A percentile compares a stretch with the other conserved stretches of the same genome.
phyloP scores from a whole-genome alignment of 2,888 invertebrate genomes.

The Hirtodrosophila alboralis region DNA sequence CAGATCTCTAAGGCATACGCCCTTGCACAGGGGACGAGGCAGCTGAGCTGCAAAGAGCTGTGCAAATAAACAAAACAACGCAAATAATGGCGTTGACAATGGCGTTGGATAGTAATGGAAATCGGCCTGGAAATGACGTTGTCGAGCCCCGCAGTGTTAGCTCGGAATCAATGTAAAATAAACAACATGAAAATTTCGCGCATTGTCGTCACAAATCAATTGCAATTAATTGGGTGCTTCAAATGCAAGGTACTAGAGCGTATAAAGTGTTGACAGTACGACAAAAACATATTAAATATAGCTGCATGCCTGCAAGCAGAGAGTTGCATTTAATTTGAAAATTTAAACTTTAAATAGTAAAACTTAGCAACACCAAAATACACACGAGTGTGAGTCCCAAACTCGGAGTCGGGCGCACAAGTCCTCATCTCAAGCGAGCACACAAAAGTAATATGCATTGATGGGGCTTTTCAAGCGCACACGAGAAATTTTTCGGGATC shows the following conservation, averaged over 20 bases:
- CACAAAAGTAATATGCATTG: no score
- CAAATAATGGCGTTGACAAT: conserved; percentile 25
- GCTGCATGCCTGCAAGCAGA: no score
- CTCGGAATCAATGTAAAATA: conserved; percentile 33
- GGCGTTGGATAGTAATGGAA: conserved; percentile 9
- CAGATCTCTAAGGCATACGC: conserved; percentile 18
- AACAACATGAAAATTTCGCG: conserved; percentile 40
- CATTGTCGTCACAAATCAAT: conserved; percentile 67
- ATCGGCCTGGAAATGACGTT: conserved; percentile 21
- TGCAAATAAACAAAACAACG: conserved; percentile 28
- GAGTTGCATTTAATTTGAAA: no score
- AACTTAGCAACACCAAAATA: no score
- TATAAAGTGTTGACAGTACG: no score
- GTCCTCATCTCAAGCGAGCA: no score
- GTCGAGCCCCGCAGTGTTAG: conserved; percentile 9
- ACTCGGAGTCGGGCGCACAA: no score
- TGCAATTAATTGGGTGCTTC: conserved; percentile 41
- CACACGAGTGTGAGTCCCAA: no score
- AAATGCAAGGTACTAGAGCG: background rate
- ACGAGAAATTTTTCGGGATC: no score
- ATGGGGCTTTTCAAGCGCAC: no score
- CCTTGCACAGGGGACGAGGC: conserved; percentile 1
- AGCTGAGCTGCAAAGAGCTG: conserved; percentile 16
- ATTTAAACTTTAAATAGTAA: no score
- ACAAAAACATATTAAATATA: no score